These are phyloP conservation scores for Ephestia elutella DNA, from an alignment of 1,140 invertebrate genomes.

Conservation along the genomic window DNA sequence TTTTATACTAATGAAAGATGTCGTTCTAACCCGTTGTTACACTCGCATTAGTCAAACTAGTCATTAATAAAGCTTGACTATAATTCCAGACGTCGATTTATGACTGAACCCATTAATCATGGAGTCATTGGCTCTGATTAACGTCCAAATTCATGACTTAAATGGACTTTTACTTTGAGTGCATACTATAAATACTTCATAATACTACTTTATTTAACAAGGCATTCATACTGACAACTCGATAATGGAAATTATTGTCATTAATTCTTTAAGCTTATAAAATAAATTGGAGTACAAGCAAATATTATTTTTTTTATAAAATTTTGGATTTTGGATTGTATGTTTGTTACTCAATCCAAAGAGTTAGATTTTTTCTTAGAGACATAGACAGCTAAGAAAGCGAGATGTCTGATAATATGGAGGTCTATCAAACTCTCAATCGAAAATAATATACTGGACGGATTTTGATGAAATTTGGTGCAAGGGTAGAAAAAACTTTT, in stretches of 20 bases:
- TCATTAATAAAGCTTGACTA: neutral
- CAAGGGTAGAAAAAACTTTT: too few species aligned
- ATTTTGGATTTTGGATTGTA: too few species aligned
- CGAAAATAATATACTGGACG: too few species aligned
- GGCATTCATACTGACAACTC: too few species aligned
- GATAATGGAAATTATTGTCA: neutral
- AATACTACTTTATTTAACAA: neutral
- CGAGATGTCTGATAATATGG: too few species aligned
- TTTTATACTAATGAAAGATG: neutral
- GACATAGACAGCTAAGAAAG: too few species aligned
- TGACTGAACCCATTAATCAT: neutral
- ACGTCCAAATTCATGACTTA: neutral
- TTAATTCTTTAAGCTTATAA: neutral
- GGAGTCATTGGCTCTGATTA: neutral
- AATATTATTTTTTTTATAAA: too few species aligned
- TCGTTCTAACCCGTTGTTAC: neutral
- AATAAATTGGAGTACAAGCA: too few species aligned
- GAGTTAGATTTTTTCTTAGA: too few species aligned
- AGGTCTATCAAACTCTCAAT: too few species aligned
- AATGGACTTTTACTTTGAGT: neutral
- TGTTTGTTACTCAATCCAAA: too few species aligned
- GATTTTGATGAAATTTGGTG: too few species aligned
- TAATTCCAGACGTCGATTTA: slow-evolving; percentile 1
- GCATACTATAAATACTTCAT: neutral
- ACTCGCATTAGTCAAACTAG: neutral